Conservation (phyloP, 2,113 vertebrate genomes). For the Larimichthys crocea region DNA sequence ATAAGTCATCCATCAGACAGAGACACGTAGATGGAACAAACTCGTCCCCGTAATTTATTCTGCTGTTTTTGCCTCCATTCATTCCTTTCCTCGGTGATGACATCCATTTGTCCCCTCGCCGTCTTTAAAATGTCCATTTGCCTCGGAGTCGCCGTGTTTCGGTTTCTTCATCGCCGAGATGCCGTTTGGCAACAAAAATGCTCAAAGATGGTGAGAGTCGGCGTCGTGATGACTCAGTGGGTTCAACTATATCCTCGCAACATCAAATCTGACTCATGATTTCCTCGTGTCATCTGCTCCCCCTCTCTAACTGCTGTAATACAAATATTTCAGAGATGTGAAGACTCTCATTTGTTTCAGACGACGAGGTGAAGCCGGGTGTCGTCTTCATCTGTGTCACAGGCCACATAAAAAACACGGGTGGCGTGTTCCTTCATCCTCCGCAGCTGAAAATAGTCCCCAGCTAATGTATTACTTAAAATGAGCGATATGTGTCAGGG, state of each 20-base stretch:
- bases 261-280: slow-evolving; percentile 48
- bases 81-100: slow-evolving; percentile 18
- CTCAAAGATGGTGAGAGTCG: slow-evolving; percentile 33
- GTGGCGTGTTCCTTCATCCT: background rate
- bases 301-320: slow-evolving; percentile 2
- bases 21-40: slow-evolving; percentile 35
- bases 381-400: background rate
- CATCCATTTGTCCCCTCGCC: slow-evolving; percentile 49
- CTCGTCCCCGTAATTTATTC: slow-evolving; percentile 55
- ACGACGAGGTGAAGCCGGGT: background rate
- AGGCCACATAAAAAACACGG: background rate
- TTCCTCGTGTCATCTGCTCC: slow-evolving; percentile 22
- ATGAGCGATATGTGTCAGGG: no score
- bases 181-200: slow-evolving; percentile 43
- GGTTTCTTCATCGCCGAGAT: slow-evolving; percentile 10
- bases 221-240: slow-evolving; percentile 54
- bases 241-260: slow-evolving; percentile 23
- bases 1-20: slow-evolving; percentile 53
- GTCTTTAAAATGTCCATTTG: slow-evolving; percentile 50
- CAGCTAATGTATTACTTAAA: background rate
- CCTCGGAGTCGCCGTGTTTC: slow-evolving; percentile 14
- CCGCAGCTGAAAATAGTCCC: background rate
- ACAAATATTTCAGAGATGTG: background rate
- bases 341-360: background rate
- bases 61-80: slow-evolving; percentile 38